Base-by-base conservation (phyloP, 2,888 invertebrate genomes). In the Drosophila atroscutellata region DNA sequence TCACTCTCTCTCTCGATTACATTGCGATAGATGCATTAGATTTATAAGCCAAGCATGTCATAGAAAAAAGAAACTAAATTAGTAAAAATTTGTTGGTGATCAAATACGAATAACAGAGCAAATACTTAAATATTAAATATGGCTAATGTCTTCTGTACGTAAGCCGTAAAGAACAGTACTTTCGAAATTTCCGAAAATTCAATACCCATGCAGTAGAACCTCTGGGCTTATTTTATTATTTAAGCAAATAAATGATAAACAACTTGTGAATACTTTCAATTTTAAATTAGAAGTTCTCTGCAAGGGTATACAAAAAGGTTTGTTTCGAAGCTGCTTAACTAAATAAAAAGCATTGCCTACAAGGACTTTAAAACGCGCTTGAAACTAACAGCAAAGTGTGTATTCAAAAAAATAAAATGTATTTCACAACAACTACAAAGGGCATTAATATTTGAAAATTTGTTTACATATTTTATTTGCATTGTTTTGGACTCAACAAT, bases 31-130 rank as follows among this genome's bases (percentile, higher is more conserved):
- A 77, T 67, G 89, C 86, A 77, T 88, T 80, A 87, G 79, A 73
- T 72, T 82, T 77, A 90, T 60, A 92, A 91, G 91, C 91, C 91
- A 92, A 89, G 91, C 91, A 89, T 86, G 89, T 91, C 91, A 91
- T 80, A 91, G 89, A 91, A 92, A 89, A 92, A 80, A 91, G 89
- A 90, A 91, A 90, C 91, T 91, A 90, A 77, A 91, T 91, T 91
- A 91, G 91, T 91, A 77, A 87, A 91, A 86, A 79, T 77, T 55
- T 67, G 78, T 80, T 81, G 75, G 77, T 64, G 71, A 80, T 83
- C 82, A 77, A 75, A 70, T 75, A 57, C 67, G 60, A 42, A 28
- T 70, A 57, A 4, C 47, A 71, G 15, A 39, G 54, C 9, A 58
- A 49, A 30, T 57, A 49, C 49, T 68, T 69, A 63, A 36, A 60